Evolutionary conservation across 2,888 invertebrate genomes (phyloP).

Genomic region (Erebia epiphron): DNA sequence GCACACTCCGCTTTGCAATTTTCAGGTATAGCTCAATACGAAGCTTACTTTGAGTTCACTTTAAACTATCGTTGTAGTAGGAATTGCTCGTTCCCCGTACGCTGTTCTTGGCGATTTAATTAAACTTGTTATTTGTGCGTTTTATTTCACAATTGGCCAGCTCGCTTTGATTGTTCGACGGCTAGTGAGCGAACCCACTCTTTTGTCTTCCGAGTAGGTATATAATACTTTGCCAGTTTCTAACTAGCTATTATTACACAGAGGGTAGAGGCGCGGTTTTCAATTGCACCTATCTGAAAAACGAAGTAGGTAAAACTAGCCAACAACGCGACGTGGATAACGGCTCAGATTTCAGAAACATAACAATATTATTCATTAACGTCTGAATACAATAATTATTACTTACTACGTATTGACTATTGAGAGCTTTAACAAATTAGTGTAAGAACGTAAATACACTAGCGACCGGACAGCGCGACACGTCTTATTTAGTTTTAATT

Average conservation of each 20-base stretch:
- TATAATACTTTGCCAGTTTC: conserved; percentile 47
- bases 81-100: conserved; percentile 61
- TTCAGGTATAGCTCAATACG: conserved; percentile 67
- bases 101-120: conserved; percentile 77
- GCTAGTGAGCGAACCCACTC: conserved; percentile 56
- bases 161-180: conserved; percentile 73
- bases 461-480: too few species aligned
- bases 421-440: too few species aligned
- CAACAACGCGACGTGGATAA: background rate
- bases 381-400: too few species aligned
- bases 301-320: background rate
- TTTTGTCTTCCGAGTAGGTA: conserved; percentile 51
- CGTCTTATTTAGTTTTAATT: too few species aligned
- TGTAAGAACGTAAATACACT: too few species aligned
- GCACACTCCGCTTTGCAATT: conserved; percentile 51
- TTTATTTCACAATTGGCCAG: conserved; percentile 76
- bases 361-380: too few species aligned
- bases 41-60: conserved; percentile 72
- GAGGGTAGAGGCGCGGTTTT: background rate
- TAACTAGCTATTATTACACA: conserved; percentile 39
- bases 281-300: background rate
- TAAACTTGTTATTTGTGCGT: conserved; percentile 81
- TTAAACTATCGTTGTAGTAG: conserved; percentile 76
- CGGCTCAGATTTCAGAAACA: too few species aligned
- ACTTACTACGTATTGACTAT: too few species aligned